Evolutionary conservation across 2,888 invertebrate species (phyloP).

Genomic region (Drosophila sordidapex): DNA sequence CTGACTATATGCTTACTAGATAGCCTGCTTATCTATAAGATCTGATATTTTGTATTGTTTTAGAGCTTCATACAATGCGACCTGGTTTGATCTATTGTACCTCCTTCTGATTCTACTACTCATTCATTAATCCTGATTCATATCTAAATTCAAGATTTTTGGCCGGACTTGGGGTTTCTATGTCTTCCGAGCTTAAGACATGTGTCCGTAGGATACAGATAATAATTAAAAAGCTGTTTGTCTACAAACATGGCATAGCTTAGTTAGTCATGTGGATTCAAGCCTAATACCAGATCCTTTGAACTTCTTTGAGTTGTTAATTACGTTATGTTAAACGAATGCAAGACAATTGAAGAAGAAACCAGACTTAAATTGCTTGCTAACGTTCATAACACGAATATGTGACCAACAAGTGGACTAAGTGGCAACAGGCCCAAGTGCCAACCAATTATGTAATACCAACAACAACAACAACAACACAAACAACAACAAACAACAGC

Average conservation of each 20-base stretch:
- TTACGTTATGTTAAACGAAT: slow-evolving; percentile 12
- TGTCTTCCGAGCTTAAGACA: not conserved
- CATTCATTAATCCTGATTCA: not conserved
- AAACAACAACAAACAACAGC: slow-evolving; percentile 46
- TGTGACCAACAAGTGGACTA: slow-evolving; percentile 44
- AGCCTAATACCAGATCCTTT: not conserved
- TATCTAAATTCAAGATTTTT: not conserved
- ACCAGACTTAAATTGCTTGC: slow-evolving; percentile 19
- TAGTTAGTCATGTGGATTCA: not conserved
- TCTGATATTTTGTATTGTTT: not conserved
- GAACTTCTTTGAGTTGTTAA: slow-evolving; percentile 10
- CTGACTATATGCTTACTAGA: not conserved
- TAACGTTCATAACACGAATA: slow-evolving; percentile 7
- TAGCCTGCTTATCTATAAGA: not conserved
- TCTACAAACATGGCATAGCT: not conserved
- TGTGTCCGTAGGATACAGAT: not conserved
- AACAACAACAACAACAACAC: slow-evolving; percentile 19
- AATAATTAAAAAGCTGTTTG: not conserved
- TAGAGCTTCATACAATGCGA: not conserved
- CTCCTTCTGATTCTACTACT: too few relatives aligned
- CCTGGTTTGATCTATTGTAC: not conserved
- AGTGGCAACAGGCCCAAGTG: slow-evolving; percentile 26
- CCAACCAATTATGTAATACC: slow-evolving; percentile 17
- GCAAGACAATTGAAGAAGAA: not conserved
- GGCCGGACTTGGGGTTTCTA: not conserved